Evolutionary conservation across 2,113 vertebrate genomes (phyloP), one percentile per base, ranked within the genome.

Genomic region (Xenopus tropicalis): DNA sequence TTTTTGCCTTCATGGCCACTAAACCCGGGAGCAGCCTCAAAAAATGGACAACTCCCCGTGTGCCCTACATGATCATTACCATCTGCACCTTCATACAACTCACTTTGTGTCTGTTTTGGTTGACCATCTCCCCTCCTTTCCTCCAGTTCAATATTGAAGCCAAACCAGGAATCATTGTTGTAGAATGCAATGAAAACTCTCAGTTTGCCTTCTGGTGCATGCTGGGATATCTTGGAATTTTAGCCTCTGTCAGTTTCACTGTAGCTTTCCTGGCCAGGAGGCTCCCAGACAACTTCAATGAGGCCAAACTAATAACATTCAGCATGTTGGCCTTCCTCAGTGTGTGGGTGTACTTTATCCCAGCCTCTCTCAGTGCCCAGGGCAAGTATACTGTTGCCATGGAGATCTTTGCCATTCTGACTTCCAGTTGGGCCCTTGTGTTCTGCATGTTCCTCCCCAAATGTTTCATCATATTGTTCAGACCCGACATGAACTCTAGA

Each of bases 271-370:
- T 67, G 25, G 72, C 76, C 1, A 59, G 76, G n/a, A 66, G 59
- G 23, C 78, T 80, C 23, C 80, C 80, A 0, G 69, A 72, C 2
- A 69, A 66, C 24, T 81, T 80, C 72, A 78, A 72, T 54, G 52
- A 54, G 17, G 68, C 78, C 11, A 79, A 69, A 12, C 76, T 71
- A 6, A 79, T 76, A n/a, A 79, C 78, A 24, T 79, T 79, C 56
- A 79, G 70, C 25, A 77, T 79, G 70, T 20, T 73, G 2, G 54
- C 72, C 1, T 79, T 79, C 23, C 69, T 70, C 20, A 71, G 64
- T 43, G 54, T 79, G 3, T 70, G 70, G 74, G 14, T 77, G 1
- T 77, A 66, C 9, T 73, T 73, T 20, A 68, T 72, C 25, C 44
- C 58, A 16, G 57, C 57, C 20, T 59, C 11, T 9, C 21, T 59